Percentiles rank a stretch among this genome's conserved stretches.
Evolutionary conservation across 1,140 invertebrate species (phyloP).

Genomic region (Drosophila setifemur): DNA sequence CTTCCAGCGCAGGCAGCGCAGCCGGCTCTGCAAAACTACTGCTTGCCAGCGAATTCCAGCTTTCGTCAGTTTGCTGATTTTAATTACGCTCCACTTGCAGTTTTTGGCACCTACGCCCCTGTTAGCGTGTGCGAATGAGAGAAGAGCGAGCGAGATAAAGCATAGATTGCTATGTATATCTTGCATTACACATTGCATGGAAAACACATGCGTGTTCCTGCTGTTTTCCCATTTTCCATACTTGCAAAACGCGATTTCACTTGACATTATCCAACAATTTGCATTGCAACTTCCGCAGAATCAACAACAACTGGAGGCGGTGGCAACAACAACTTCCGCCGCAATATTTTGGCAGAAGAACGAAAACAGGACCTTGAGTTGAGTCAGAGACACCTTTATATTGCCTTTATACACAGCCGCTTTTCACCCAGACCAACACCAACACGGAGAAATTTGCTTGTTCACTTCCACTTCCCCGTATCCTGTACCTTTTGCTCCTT

Average conservation of each 20-base stretch:
- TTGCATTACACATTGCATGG: neutral
- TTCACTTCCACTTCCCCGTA: constrained; percentile 59
- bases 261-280: constrained; percentile 77
- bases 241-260: constrained; percentile 57
- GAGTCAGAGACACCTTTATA: constrained; percentile 50
- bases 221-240: constrained; percentile 17
- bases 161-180: neutral
- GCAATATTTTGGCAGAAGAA: constrained; percentile 37
- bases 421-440: constrained; percentile 19
- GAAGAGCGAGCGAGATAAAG: neutral
- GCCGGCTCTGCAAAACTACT: too few species aligned
- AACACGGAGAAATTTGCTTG: constrained; percentile 59
- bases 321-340: constrained; percentile 22
- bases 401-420: constrained; percentile 21
- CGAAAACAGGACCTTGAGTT: constrained; percentile 28
- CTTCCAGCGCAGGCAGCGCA: too few species aligned
- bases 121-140: neutral
- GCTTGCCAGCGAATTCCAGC: too few species aligned
- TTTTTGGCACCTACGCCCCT: constrained; percentile 16
- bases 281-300: constrained; percentile 65
- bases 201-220: constrained; percentile 13
- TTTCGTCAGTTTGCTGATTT: neutral
- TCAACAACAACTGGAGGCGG: constrained; percentile 18
- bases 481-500: constrained; percentile 19
- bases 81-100: constrained; percentile 21